Evolutionary conservation across 2,113 vertebrate species (phyloP), one percentile per base, ranked within the genome.

Genomic region (Rynchops niger): DNA sequence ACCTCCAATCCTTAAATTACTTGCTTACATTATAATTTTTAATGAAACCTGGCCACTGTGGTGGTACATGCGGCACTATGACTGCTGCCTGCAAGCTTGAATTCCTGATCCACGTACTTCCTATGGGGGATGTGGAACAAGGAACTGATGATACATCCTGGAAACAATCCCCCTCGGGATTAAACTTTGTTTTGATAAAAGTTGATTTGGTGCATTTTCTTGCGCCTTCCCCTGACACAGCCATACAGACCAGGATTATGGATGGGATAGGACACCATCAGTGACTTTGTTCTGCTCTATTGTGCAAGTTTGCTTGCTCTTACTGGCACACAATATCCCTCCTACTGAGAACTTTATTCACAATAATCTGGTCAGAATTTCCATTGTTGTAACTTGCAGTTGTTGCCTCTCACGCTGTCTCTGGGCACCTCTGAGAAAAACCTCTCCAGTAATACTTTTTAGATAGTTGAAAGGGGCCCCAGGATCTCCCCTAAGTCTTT

Each of bases 1-100:
- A 11, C 79, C 94, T 78, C 81, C 94, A 81, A 42, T 94, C 91
- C 86, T 88, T 66, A 47, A 96, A 96, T 96, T 94, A 90, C 56
- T 86, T 5, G 7, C 80, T 59, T 9, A 42, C 86, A 30, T 91
- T 87, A 52, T 92, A 77, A 95, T 81, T 90, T 89, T 88, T 80
- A n/a, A 89, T 78, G 85, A 82, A 87, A 65, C 52, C 32, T 9
- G 5, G 43, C 61, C 17, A 50, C 67, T 56, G 11, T 36, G 74
- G 47, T 89, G 49, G 85, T 32, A 66, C 52, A 7, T 11, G 36
- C 15, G 11, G 15, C 59, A 58, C 36, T 1, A 19, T 47, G 91
- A 91, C 66, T 38, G 80, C 86, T 79, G 63, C 73, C 82, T 80
- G 36, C 18, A 1, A 89, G 77, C 58, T 30, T 52, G 61, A 93